Evolutionary conservation across 1,140 invertebrate genomes (phyloP).

Genomic region (Acromyrmex charruanus): DNA sequence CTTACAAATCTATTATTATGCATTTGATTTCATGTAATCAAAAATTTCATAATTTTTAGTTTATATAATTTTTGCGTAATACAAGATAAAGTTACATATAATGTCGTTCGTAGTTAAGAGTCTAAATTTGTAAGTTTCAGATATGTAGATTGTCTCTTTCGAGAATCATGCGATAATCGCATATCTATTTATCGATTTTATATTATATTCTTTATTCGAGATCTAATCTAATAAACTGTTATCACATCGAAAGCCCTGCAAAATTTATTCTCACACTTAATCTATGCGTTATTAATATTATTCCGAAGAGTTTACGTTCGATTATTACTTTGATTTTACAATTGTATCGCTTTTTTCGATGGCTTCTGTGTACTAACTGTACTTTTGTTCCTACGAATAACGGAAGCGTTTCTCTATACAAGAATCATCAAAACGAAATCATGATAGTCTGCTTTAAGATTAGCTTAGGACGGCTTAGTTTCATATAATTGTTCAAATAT

Average conservation of each 20-base stretch:
- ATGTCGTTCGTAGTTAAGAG: conserved; percentile 11
- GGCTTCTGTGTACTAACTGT: conserved; percentile 41
- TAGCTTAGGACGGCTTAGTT: conserved; percentile 65
- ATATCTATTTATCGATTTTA: conserved; percentile 3
- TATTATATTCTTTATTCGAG: conserved; percentile 16
- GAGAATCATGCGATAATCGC: conserved; percentile 45
- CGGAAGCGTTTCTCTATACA: not conserved
- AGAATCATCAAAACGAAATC: conserved; percentile 27
- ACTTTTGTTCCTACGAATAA: conserved; percentile 21
- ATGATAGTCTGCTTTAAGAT: conserved; percentile 21
- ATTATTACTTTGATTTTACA: conserved; percentile 63
- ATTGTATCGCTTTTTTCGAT: conserved; percentile 46
- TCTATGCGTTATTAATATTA: conserved; percentile 50
- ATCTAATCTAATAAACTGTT: conserved; percentile 40
- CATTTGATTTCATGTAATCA: not conserved
- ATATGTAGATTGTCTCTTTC: conserved; percentile 72
- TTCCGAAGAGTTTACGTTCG: conserved; percentile 37
- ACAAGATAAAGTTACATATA: conserved; percentile 28
- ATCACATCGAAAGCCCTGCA: conserved; percentile 73
- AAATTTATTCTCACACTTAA: conserved; percentile 47
- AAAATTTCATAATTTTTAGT: conserved; percentile 1
- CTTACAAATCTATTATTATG: conserved; percentile 9
- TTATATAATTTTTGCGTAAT: conserved; percentile 9
- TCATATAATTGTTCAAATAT: conserved; percentile 40
- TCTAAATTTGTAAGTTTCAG: conserved; percentile 58